These are phyloP conservation scores for Eumerus sabulonum DNA, from an alignment of 2,888 invertebrate genomes.

Conservation along the genomic window DNA sequence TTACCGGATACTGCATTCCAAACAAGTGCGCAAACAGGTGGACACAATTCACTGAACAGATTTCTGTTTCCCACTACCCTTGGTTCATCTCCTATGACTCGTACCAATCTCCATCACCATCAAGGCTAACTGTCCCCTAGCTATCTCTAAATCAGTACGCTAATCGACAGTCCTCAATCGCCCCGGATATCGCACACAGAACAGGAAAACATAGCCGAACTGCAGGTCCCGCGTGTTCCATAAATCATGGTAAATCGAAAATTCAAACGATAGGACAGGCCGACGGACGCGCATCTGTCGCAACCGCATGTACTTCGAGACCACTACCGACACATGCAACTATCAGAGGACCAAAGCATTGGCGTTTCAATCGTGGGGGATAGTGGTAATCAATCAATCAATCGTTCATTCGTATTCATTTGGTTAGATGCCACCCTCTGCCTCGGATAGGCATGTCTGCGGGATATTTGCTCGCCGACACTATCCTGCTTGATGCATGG, in stretches of 20 bases:
- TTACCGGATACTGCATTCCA: slow-evolving; percentile 17
- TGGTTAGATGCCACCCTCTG: slow-evolving; percentile 9
- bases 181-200: slow-evolving; percentile 3
- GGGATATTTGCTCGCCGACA: too few relatives aligned
- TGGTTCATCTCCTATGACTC: too few relatives aligned
- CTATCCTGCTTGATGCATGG: slow-evolving; percentile 43
- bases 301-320: slow-evolving; percentile 1
- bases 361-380: neutral
- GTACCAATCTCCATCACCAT: too few relatives aligned
- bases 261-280: slow-evolving; percentile 23
- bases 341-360: slow-evolving; percentile 9
- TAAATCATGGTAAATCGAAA: slow-evolving; percentile 58
- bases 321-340: slow-evolving; percentile 10
- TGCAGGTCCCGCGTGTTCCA: neutral
- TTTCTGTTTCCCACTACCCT: too few relatives aligned
- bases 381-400: slow-evolving; percentile 49
- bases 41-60: neutral
- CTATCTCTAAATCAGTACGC: slow-evolving; percentile 32
- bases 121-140: too few relatives aligned
- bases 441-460: neutral
- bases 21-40: slow-evolving; percentile 1
- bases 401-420: slow-evolving; percentile 34
- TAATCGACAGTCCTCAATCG: slow-evolving; percentile 49
- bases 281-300: neutral
- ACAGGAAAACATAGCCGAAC: too few relatives aligned